A percentile compares a stretch with the other conserved stretches of the same genome.
Conservation (phyloP, 2,888 invertebrate genomes). For the Rhagium mordax region DNA sequence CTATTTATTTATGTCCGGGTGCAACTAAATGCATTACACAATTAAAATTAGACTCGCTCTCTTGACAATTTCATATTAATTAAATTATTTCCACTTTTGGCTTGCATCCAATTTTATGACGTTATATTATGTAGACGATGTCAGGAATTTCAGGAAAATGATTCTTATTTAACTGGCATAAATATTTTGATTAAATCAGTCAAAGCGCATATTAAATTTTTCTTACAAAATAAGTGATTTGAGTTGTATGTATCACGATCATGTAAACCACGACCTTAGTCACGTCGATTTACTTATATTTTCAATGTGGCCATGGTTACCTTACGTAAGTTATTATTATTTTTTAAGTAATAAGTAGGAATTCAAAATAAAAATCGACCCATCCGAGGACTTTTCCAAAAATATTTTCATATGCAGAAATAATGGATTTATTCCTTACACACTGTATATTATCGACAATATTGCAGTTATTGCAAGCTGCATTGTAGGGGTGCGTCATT, state of each 20-base stretch:
- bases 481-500: no score
- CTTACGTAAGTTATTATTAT: no score
- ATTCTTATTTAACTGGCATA: constrained; percentile 2
- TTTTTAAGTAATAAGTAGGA: no score
- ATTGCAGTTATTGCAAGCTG: no score
- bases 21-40: not conserved
- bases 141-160: not conserved
- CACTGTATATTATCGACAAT: no score
- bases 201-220: constrained; percentile 1
- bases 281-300: not conserved
- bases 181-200: constrained; percentile 21
- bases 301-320: not conserved
- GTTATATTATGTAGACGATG: constrained; percentile 6
- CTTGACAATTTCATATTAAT: constrained; percentile 32
- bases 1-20: no score
- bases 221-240: not conserved
- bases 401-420: no score
- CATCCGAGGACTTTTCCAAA: no score
- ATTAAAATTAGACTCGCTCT: constrained; percentile 26
- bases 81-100: constrained; percentile 14
- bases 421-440: no score
- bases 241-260: not conserved
- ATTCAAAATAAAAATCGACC: no score
- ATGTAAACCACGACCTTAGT: not conserved
- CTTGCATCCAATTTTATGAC: constrained; percentile 18